Base-by-base conservation (phyloP, 2,797 vertebrate genomes). In the Sylvilagus floridanus region DNA sequence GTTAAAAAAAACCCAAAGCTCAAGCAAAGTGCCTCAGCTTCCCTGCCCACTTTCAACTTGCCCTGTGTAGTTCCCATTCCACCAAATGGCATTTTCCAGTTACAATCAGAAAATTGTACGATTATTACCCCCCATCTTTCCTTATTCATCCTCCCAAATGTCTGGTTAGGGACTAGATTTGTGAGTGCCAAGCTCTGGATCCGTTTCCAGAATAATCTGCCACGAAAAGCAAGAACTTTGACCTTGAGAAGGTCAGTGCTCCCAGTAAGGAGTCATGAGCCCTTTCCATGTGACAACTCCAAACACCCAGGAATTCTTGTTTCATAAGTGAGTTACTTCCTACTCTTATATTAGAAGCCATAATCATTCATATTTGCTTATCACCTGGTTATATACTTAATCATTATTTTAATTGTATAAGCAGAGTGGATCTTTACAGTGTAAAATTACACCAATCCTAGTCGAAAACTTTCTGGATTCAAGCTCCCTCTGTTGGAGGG, bases 271-370 rank as follows among this genome's bases (percentile, higher is more conserved):
- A 95, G 54, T 8, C 0, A 0, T 86, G 1, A 91, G 73, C 71
- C 81, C 95, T 97, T 82, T 62, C 37, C 0, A 24, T 35, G 30
- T 52, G 85, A 72, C 37, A 79, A 77, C 87, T 88, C 88, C 63
- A 21, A 50, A 68, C 69, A 96, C 24, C 83, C 71, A 84, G 35
- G 79, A 73, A 91, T 79, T 88, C 91, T 79, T 91, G 85, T 90
- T 81, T 87, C 73, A 78, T 42, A 13, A 93, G 81, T 62, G 42
- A 71, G 21, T 88, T 91, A 84, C 62, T 83, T 73, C 50, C 62
- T 24, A 37, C 22, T 57, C 87, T 87, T 91, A 95, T 88, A 93
- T 90, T 94, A 92, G 90, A 94, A 93, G 81, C 65, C 92, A 1
- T 0, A 75, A 82, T 65, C 96, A 62, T 75, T 71, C 54, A 82